These are phyloP conservation scores for Poeciliopsis paucimaculata DNA, from an alignment of 2,797 vertebrate genomes.

Conservation along the genomic window DNA sequence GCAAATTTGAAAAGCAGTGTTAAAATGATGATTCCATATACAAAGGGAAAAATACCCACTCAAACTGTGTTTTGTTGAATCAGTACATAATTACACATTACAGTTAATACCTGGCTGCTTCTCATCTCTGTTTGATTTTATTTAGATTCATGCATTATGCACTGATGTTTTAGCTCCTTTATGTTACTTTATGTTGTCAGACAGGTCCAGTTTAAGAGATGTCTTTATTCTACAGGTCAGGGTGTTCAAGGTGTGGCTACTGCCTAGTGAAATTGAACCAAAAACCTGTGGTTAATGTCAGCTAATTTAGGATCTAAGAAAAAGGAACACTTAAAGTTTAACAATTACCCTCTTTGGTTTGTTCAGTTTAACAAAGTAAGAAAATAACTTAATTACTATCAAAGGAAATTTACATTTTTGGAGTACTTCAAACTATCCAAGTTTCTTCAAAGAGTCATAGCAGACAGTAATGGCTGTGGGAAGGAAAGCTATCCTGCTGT, in stretches of 20 bases:
- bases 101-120: too few species aligned
- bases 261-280: neutral
- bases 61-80: too few species aligned
- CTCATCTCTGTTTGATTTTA: too few species aligned
- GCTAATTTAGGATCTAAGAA: neutral
- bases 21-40: too few species aligned
- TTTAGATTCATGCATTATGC: too few species aligned
- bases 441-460: neutral
- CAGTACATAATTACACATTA: too few species aligned
- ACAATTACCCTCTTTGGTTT: neutral
- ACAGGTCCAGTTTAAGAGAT: too few species aligned
- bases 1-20: too few species aligned
- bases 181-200: too few species aligned
- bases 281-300: neutral
- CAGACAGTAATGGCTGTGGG: neutral
- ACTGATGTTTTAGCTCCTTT: too few species aligned
- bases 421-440: neutral
- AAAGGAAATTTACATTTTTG: neutral
- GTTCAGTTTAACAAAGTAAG: neutral
- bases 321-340: neutral
- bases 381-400: neutral
- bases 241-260: neutral
- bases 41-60: too few species aligned
- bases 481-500: neutral
- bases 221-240: neutral